phyloP scores from a whole-genome alignment of 2,113 vertebrate species.

The Okapia johnstoni region DNA sequence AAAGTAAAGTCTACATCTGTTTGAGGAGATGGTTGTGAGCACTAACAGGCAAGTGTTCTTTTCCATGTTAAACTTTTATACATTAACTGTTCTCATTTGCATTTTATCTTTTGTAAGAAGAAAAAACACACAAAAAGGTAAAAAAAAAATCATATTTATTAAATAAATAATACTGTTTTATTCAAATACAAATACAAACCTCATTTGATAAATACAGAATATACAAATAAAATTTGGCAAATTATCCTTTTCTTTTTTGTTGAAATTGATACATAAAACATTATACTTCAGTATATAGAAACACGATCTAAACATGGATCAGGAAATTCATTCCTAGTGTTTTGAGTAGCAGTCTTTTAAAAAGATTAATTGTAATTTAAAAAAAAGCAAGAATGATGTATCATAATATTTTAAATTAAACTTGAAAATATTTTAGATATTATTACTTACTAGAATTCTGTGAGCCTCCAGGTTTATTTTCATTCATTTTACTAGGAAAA shows the following conservation, averaged over 20 bases:
- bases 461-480: conserved; percentile 52
- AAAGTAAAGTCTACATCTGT: not conserved
- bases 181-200: conserved; percentile 1
- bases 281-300: not conserved
- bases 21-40: not conserved
- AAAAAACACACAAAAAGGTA: not conserved
- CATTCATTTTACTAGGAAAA: conserved; percentile 79
- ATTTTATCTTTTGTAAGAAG: conserved; percentile 11
- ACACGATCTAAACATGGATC: not conserved
- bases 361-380: not conserved
- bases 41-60: not conserved
- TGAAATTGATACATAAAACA: not conserved
- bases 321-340: not conserved
- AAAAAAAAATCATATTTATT: not conserved
- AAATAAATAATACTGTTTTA: not conserved
- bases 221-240: not conserved
- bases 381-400: not conserved
- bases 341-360: not conserved
- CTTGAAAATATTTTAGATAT: conserved; percentile 28
- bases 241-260: not conserved
- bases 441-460: conserved; percentile 77
- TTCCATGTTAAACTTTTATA: not conserved
- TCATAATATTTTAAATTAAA: not conserved
- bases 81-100: not conserved
- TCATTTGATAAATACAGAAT: not conserved